phyloP scores from a whole-genome alignment of 2,888 invertebrate species.

The Pseudoips prasinana region DNA sequence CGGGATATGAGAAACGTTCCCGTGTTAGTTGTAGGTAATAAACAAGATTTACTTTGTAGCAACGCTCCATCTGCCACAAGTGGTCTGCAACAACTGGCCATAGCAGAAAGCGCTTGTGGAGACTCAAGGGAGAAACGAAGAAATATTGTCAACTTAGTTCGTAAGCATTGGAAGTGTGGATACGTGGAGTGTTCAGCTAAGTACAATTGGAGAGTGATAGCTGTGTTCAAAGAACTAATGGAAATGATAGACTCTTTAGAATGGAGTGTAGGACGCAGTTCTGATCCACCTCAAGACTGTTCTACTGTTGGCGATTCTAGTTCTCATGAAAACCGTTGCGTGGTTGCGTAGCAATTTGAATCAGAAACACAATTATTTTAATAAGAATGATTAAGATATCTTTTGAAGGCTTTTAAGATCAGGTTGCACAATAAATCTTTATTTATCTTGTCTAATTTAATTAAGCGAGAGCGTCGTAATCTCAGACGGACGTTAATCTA shows the following conservation, averaged over 20 bases:
- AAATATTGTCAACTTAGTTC: constrained; percentile 94
- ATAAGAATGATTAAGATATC: constrained; percentile 9
- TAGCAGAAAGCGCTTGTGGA: constrained; percentile 73
- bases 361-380: constrained; percentile 12
- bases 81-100: constrained; percentile 65
- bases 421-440: too few species aligned
- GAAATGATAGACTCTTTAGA: constrained; percentile 87
- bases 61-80: constrained; percentile 70
- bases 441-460: too few species aligned
- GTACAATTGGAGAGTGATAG: constrained; percentile 94
- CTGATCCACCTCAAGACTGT: constrained; percentile 67
- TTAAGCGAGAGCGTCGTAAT: too few species aligned
- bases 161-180: constrained; percentile 97
- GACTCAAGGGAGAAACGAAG: constrained; percentile 79
- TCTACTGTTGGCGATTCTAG: constrained; percentile 57
- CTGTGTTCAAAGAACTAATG: constrained; percentile 92
- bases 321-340: constrained; percentile 67
- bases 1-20: constrained; percentile 94
- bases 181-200: constrained; percentile 98
- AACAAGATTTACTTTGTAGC: constrained; percentile 89
- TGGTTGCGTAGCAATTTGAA: constrained; percentile 77
- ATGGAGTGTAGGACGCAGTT: constrained; percentile 76
- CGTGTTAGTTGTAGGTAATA: constrained; percentile 96
- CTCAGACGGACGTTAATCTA: too few species aligned
- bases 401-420: too few species aligned